phyloP scores from a whole-genome alignment of 2,888 invertebrate species.

The Trissolcus japonicus region DNA sequence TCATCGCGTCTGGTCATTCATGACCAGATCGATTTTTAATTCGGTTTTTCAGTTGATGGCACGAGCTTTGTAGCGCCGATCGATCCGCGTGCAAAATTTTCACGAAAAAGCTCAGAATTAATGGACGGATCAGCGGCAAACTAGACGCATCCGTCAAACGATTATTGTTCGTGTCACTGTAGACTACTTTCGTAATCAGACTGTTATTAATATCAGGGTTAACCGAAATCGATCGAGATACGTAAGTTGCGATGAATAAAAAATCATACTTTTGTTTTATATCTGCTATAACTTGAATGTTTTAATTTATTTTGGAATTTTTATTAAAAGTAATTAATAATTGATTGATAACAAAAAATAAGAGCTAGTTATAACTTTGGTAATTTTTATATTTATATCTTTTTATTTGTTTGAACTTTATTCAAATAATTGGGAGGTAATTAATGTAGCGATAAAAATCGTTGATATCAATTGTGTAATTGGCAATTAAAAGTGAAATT shows the following conservation, averaged over 20 bases:
- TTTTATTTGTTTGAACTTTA: too few relatives aligned
- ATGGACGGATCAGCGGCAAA: conserved; percentile 19
- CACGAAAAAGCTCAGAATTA: conserved; percentile 14
- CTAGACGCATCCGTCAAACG: conserved; percentile 37
- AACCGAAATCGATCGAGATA: conserved; percentile 7
- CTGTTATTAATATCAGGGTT: conserved; percentile 22
- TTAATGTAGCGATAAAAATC: not conserved
- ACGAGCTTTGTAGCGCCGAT: conserved; percentile 11
- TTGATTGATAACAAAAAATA: too few relatives aligned
- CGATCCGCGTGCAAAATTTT: conserved; percentile 6
- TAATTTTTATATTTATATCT: not conserved
- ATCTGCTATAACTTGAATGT: too few relatives aligned
- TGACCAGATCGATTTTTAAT: conserved; percentile 14
- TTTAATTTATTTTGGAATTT: not conserved
- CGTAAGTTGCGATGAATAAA: too few relatives aligned
- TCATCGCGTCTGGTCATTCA: conserved; percentile 30
- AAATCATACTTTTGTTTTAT: not conserved
- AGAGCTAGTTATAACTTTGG: too few relatives aligned
- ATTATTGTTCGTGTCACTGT: conserved; percentile 26
- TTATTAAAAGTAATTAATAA: too few relatives aligned
- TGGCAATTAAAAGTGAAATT: too few relatives aligned
- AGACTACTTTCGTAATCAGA: conserved; percentile 16
- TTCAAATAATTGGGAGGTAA: too few relatives aligned
- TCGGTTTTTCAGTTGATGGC: not conserved
- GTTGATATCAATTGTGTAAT: too few relatives aligned